Evolutionary conservation across 2,888 invertebrate genomes (phyloP).

Genomic region (Mythimna lalbum): DNA sequence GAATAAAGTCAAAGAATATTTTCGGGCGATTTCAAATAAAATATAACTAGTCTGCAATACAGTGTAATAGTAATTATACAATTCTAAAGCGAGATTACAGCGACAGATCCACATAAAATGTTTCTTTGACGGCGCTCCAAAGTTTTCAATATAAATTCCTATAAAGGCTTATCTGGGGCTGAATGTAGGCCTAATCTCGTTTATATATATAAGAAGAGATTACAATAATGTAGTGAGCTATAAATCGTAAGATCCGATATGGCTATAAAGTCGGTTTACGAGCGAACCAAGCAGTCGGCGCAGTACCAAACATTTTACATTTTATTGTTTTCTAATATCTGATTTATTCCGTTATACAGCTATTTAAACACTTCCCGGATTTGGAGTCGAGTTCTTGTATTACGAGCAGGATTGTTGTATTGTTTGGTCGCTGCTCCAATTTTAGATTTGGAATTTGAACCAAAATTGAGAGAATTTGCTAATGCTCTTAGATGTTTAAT

Average conservation of each 20-base stretch:
- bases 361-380: conserved; percentile 44
- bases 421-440: conserved; percentile 18
- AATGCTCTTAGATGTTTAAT: conserved; percentile 23
- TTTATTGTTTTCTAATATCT: conserved; percentile 63
- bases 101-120: conserved; percentile 40
- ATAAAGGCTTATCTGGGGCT: conserved; percentile 52
- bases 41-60: conserved; percentile 8
- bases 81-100: conserved; percentile 42
- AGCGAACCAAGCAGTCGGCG: conserved; percentile 46
- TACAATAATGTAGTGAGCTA: conserved; percentile 65
- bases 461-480: conserved; percentile 28
- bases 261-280: conserved; percentile 64
- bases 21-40: background rate
- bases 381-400: conserved; percentile 27
- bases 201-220: conserved; percentile 52
- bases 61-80: conserved; percentile 38
- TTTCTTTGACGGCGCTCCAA: conserved; percentile 47
- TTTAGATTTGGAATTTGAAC: conserved; percentile 22
- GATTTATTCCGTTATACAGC: conserved; percentile 45
- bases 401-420: conserved; percentile 26
- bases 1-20: background rate
- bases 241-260: conserved; percentile 66
- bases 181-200: conserved; percentile 43
- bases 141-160: conserved; percentile 62
- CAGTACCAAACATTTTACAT: conserved; percentile 52